Percentiles rank a stretch among this genome's conserved stretches.
Conservation (phyloP, 2,797 vertebrate genomes). For the Oophaga sylvatica region DNA sequence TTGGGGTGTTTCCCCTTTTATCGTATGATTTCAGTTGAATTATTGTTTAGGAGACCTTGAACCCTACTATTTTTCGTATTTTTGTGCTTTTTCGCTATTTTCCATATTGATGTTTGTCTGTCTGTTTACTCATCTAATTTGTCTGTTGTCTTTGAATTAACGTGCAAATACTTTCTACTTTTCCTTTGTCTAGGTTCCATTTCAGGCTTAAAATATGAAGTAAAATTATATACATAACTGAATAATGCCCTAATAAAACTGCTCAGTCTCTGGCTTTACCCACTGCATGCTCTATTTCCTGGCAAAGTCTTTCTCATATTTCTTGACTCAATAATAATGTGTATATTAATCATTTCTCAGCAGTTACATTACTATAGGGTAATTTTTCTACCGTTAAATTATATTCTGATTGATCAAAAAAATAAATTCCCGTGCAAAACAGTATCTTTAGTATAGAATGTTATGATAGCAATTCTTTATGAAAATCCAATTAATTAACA, state of each 20-base stretch:
- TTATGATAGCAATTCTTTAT: background rate
- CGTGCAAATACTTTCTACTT: too few relatives aligned
- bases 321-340: background rate
- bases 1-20: too few relatives aligned
- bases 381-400: slow-evolving; percentile 22
- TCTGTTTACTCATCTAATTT: too few relatives aligned
- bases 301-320: background rate
- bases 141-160: too few relatives aligned
- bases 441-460: background rate
- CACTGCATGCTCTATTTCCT: background rate
- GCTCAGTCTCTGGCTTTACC: background rate
- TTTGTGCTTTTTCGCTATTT: too few relatives aligned
- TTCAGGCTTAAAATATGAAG: too few relatives aligned
- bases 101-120: too few relatives aligned
- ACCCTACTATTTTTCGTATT: too few relatives aligned
- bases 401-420: background rate
- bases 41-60: too few relatives aligned
- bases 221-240: background rate
- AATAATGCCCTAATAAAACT: background rate
- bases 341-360: slow-evolving; percentile 4
- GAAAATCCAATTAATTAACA: slow-evolving; percentile 28
- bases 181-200: too few relatives aligned
- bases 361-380: background rate
- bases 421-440: background rate
- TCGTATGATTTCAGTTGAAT: too few relatives aligned